Evolutionary conservation across 2,797 vertebrate genomes (phyloP).

Genomic region (Urophycis tenuis): DNA sequence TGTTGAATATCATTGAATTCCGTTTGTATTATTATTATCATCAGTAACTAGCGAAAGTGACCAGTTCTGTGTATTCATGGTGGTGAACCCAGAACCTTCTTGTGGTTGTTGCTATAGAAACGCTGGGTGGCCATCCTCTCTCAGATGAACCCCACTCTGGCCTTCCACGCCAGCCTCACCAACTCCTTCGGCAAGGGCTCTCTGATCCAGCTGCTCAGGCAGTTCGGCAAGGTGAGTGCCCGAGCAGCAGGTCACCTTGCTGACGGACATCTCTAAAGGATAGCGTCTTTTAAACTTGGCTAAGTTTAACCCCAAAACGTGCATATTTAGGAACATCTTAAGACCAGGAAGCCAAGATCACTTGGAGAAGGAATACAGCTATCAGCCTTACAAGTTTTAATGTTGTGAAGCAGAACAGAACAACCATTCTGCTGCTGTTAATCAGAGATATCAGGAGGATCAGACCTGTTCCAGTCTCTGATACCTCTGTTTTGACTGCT

Average conservation of each 20-base stretch:
- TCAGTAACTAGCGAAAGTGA: background rate
- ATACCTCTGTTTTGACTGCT: background rate
- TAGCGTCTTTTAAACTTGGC: too few species aligned
- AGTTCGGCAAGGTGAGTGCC: constrained; percentile 91
- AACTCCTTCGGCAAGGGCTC: constrained; percentile 97
- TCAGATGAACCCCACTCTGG: constrained; percentile 90
- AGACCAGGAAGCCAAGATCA: too few species aligned
- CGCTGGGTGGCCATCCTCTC: constrained; percentile 95
- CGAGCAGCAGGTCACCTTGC: constrained; percentile 6
- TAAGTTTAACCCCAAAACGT: too few species aligned
- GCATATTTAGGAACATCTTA: too few species aligned
- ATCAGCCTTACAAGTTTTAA: background rate
- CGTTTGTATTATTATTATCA: background rate
- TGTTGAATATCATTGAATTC: too few species aligned
- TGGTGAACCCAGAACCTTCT: background rate
- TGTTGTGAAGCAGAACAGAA: background rate
- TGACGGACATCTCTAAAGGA: background rate
- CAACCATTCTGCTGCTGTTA: background rate
- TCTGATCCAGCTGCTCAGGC: constrained; percentile 93
- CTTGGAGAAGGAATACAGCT: too few species aligned
- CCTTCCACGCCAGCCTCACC: constrained; percentile 96
- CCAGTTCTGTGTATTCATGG: background rate
- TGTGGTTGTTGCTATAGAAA: constrained; percentile 71
- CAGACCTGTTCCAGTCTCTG: background rate
- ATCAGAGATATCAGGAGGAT: background rate